These are phyloP conservation scores for Pollenia labialis DNA, from an alignment of 2,888 invertebrate species.

Conservation along the genomic window DNA sequence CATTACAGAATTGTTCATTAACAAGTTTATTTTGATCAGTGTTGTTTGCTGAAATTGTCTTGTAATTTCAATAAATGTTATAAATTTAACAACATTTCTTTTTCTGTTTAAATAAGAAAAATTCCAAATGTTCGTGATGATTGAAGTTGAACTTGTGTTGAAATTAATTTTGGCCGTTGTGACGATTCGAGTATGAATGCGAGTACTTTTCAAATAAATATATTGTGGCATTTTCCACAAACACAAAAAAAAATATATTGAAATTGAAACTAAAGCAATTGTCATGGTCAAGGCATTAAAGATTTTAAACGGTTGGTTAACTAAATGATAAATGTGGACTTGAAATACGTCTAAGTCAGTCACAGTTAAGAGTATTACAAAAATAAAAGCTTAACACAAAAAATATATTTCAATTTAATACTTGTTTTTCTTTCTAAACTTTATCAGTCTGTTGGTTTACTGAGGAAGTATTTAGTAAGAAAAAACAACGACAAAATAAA, in stretches of 20 bases:
- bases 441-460: neutral
- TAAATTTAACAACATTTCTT: constrained; percentile 18
- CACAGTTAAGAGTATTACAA: constrained; percentile 35
- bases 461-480: constrained; percentile 33
- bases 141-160: neutral
- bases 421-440: neutral
- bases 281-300: constrained; percentile 69
- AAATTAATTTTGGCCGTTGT: neutral
- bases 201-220: constrained; percentile 23
- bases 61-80: constrained; percentile 42
- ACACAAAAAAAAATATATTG: neutral
- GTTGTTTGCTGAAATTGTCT: constrained; percentile 13
- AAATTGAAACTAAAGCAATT: constrained; percentile 67
- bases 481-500: constrained; percentile 7
- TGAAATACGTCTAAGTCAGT: constrained; percentile 36
- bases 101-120: constrained; percentile 28
- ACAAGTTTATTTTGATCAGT: constrained; percentile 48
- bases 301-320: constrained; percentile 10
- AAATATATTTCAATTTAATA: constrained; percentile 19
- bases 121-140: constrained; percentile 18
- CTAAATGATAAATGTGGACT: constrained; percentile 16
- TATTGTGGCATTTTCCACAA: constrained; percentile 54
- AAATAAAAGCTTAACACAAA: neutral
- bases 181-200: neutral
- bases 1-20: constrained; percentile 65